Base-by-base conservation (phyloP, 1,140 invertebrate species). In the Caenorhabditis latens region DNA sequence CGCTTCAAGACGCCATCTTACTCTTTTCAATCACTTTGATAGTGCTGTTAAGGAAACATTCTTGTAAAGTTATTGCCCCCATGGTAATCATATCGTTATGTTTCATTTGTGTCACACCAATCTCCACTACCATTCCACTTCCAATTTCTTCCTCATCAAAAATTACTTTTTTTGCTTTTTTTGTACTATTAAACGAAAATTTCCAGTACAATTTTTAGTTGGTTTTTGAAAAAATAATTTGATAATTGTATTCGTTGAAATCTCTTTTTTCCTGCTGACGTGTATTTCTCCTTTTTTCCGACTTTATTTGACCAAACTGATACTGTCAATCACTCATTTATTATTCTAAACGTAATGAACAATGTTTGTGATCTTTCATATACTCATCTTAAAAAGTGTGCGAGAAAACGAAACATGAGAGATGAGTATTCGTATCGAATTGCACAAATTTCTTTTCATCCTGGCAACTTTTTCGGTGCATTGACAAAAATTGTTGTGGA, bases 21-120 rank as follows among this genome's bases (percentile, higher is more conserved):
- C 86, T n/a, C 79, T 86, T 9, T 86, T 86, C 50, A 86, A 71
- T 67, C 50, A 71, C 43, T 86, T 86, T 67, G 86, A 71, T 58
- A 58, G 55, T 50, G 75, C 50, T 19, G 79, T 86, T 55, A 86
- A 86, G 57, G 86, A 86, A 58, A 86, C 86, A 24, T 86, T 86
- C 71, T 84, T 86, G 57, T 86, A 86, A 83, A 63, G 40, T 83
- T 6, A 65, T 19, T 11, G 6, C n/a, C 65, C 71, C 43, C 14
- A 42, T 32, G 43, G 71, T 21, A 46, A n/a, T 79, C 71, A 79
- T 79, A 79, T 79, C 71, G n/a, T 21, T 21, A 32, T 40, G 61
- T 63, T 63, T 63, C 61, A 53, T 6, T 32, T 53, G 50, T 53
- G 50, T 67, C 21, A 61, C 40, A 71, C 16, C n/a, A n/a, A 19